phyloP scores from a whole-genome alignment of 2,797 vertebrate species.

The Galagoides demidoff region DNA sequence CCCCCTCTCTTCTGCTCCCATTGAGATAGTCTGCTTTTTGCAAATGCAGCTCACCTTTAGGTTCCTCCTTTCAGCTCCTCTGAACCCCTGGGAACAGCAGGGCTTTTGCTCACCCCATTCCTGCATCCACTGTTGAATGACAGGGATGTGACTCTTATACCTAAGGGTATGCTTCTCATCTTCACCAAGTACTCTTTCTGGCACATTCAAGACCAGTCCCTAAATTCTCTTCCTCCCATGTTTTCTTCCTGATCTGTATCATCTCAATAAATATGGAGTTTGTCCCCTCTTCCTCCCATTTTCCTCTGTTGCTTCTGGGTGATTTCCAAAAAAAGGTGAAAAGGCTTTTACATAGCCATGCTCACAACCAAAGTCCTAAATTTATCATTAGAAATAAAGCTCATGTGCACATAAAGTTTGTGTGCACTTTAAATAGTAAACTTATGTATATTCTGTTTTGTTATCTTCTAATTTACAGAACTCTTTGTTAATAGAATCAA shows the following conservation, averaged over 20 bases:
- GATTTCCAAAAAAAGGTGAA: slow-evolving; percentile 36
- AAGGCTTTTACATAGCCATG: neutral
- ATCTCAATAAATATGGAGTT: slow-evolving; percentile 10
- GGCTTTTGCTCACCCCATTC: neutral
- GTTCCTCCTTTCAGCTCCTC: neutral
- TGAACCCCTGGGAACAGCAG: neutral
- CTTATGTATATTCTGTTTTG: neutral
- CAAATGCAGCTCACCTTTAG: neutral
- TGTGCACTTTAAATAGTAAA: no score
- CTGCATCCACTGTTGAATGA: neutral
- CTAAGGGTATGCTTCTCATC: neutral
- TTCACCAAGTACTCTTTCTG: neutral
- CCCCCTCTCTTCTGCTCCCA: neutral
- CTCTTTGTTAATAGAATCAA: slow-evolving; percentile 2
- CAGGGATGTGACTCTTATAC: neutral
- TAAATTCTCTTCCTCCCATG: neutral
- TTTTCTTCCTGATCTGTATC: neutral
- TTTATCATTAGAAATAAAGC: neutral
- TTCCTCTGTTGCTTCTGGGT: neutral
- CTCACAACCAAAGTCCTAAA: neutral
- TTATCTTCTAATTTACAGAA: neutral
- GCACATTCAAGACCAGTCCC: neutral
- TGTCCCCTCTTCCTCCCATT: neutral
- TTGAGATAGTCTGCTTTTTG: neutral
- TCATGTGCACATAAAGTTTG: no score